phyloP scores from a whole-genome alignment of 2,797 vertebrate species.

The Tamandua tetradactyla region DNA sequence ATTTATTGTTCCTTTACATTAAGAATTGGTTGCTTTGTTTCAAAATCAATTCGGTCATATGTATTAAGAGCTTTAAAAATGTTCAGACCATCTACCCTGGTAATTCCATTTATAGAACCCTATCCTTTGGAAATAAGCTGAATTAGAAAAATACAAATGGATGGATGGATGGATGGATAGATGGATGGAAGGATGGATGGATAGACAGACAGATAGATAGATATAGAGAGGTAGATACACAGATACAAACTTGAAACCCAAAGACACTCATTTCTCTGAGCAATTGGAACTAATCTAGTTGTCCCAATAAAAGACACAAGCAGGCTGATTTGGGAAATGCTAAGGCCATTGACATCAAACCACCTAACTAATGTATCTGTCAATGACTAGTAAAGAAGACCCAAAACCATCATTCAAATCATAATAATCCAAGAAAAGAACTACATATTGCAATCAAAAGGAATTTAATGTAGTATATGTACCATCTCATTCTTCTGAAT shows the following conservation, averaged over 20 bases:
- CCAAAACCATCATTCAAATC: neutral
- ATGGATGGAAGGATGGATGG: too few relatives aligned
- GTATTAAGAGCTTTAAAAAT: neutral
- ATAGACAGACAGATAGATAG: too few relatives aligned
- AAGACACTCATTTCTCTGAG: conserved; percentile 19
- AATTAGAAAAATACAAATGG: neutral
- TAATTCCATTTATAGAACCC: neutral
- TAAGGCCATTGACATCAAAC: neutral
- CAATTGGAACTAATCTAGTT: neutral
- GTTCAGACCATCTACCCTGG: neutral
- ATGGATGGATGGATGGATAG: too few relatives aligned
- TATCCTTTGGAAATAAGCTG: neutral
- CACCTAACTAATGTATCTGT: neutral
- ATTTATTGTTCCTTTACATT: neutral
- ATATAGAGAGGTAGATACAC: too few relatives aligned
- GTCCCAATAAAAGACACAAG: neutral
- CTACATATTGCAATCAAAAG: neutral
- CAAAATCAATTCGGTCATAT: neutral
- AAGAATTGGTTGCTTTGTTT: neutral
- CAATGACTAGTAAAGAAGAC: neutral
- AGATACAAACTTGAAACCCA: neutral
- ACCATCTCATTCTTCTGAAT: neutral
- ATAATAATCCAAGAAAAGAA: conserved; percentile 13
- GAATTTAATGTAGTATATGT: neutral
- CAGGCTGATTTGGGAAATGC: neutral